Conservation (phyloP, 2,888 invertebrate genomes). For the Nemapogon koenigi region DNA sequence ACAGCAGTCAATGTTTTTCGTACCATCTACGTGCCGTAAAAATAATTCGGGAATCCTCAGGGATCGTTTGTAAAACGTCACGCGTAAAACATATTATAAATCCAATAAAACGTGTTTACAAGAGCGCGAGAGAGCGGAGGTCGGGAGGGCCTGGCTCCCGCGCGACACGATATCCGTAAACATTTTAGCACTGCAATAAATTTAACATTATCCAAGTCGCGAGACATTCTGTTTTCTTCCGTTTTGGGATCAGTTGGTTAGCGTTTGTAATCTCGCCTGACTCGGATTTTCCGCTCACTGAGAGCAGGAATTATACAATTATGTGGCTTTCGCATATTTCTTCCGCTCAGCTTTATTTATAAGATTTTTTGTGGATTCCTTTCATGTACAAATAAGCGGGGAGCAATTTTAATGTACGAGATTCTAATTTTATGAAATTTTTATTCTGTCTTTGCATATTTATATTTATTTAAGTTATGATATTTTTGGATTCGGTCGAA, state of each 20-base stretch:
- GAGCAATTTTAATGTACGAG: too few relatives aligned
- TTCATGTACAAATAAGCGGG: too few relatives aligned
- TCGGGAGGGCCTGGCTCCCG: slow-evolving; percentile 23
- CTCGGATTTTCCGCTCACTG: slow-evolving; percentile 46
- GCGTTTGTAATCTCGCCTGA: slow-evolving; percentile 56
- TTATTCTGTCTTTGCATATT: too few relatives aligned
- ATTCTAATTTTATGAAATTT: too few relatives aligned
- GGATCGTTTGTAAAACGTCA: slow-evolving; percentile 66
- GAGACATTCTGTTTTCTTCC: slow-evolving; percentile 61
- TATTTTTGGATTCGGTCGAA: too few relatives aligned
- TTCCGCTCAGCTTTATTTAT: slow-evolving; percentile 31
- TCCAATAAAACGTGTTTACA: slow-evolving; percentile 66
- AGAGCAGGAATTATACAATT: slow-evolving; percentile 51
- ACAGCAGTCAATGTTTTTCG: too few relatives aligned
- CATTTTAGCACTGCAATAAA: slow-evolving; percentile 64
- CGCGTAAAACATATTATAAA: slow-evolving; percentile 66
- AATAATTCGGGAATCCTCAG: slow-evolving; percentile 59
- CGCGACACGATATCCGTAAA: slow-evolving; percentile 58
- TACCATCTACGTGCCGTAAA: slow-evolving; percentile 63
- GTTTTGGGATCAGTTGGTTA: slow-evolving; percentile 49
- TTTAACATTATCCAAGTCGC: slow-evolving; percentile 60
- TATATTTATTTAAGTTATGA: too few relatives aligned
- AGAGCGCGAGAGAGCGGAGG: slow-evolving; percentile 33
- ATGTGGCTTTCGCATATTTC: slow-evolving; percentile 37
- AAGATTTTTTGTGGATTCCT: slow-evolving; percentile 7